Evolutionary conservation across 2,888 invertebrate species (phyloP), one percentile per base, ranked within the genome.

Genomic region (Andrena chrysosceles): DNA sequence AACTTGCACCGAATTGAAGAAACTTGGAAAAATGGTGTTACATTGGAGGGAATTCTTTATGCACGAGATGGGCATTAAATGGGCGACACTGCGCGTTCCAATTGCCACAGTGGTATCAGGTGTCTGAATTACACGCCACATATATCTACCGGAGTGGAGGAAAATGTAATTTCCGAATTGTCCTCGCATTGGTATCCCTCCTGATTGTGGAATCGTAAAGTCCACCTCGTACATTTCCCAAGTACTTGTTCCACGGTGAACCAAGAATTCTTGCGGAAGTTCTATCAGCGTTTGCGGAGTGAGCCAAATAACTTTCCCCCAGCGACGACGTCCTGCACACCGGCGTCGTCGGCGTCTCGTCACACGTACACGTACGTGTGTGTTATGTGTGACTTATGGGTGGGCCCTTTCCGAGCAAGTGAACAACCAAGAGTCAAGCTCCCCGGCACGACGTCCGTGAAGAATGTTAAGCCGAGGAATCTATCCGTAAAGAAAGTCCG

Each of bases 231-330:
- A 48, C 56, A 59, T 83, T 66, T 77, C 59, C 59, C 74, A 62
- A 78, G 78, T 81, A 78, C 66, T 84, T 84, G 70, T 79, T 68
- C 75, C 48, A 62, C 69, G 68, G 67, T 31, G 42, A 78, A 82
- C 74, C 71, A 63, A 78, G 81, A 84, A 89, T 89, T 87, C 87
- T 85, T 85, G 77, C 68, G 77, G 75, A 91, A 91, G 80, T 91
- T 88, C 74, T 82, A 83, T 83, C 79, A 83, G 76, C 83, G 70
- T 80, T 82, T 74, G 82, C 74, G 64, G 49, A 62, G 74, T 71
- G 77, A 85, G 80, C 83, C 81, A 87, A 88, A 89, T 90, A 90
- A 90, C 87, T 90, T 87, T 85, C 82, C 83, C 77, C 63, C 48
- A 73, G 67, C 81, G 83, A 76, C 78, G 74, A 84, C 83, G 73